Percentiles rank a stretch among this genome's conserved stretches.
phyloP scores from a whole-genome alignment of 2,113 vertebrate genomes.

The Perognathus longimembris region DNA sequence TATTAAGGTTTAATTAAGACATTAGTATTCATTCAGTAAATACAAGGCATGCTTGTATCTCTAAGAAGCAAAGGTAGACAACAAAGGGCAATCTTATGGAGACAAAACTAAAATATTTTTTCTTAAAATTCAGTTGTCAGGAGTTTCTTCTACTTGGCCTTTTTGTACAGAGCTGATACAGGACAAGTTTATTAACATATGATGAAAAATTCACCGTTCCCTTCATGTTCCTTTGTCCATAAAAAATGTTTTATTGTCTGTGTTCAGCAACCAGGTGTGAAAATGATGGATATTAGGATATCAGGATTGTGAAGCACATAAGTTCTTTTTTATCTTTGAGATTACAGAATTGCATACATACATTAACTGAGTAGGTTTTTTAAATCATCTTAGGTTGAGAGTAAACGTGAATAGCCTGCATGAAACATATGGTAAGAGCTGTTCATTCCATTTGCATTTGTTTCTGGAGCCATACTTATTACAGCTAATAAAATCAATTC shows the following conservation, averaged over 20 bases:
- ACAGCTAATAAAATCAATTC: conserved; percentile 75
- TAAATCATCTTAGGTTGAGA: conserved; percentile 44
- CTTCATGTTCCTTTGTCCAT: conserved; percentile 43
- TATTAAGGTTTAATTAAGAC: conserved; percentile 81
- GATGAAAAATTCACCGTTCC: background rate
- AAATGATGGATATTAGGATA: conserved; percentile 9
- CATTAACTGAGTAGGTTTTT: conserved; percentile 68
- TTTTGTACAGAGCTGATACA: conserved; percentile 43
- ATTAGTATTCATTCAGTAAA: conserved; percentile 82
- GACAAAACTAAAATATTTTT: conserved; percentile 75
- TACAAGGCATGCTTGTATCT: conserved; percentile 74
- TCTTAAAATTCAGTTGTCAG: conserved; percentile 69
- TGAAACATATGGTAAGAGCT: conserved; percentile 67
- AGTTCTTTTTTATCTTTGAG: conserved; percentile 56
- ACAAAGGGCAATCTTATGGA: conserved; percentile 78
- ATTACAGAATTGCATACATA: conserved; percentile 47
- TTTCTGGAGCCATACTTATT: conserved; percentile 58
- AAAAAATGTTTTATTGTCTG: background rate
- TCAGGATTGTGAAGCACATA: background rate
- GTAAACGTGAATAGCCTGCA: conserved; percentile 53
- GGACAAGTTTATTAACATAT: conserved; percentile 29
- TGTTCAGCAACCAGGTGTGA: conserved; percentile 40
- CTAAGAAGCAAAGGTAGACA: conserved; percentile 77
- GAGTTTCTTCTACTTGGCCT: conserved; percentile 57
- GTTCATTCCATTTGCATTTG: conserved; percentile 67